A percentile compares a stretch with the other conserved stretches of the same genome.
These are phyloP conservation scores for Scaeva pyrastri DNA, from an alignment of 2,888 invertebrate genomes.

Conservation along the genomic window DNA sequence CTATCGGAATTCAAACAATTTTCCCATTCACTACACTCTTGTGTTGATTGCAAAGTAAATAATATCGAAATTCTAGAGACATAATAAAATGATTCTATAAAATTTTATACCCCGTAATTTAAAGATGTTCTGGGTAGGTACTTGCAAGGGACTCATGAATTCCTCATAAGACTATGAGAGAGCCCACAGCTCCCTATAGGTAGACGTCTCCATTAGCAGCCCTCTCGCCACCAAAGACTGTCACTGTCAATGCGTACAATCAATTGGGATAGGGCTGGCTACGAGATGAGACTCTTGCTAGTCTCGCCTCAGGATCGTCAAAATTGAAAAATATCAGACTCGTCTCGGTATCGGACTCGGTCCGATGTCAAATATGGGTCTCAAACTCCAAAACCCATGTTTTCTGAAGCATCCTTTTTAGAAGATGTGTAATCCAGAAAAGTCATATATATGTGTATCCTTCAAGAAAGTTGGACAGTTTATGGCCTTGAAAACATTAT, in stretches of 20 bases:
- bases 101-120: conserved; percentile 9
- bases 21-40: neutral
- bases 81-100: conserved; percentile 6
- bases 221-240: neutral
- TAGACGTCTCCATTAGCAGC: neutral
- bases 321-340: no score
- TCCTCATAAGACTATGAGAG: neutral
- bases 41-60: conserved; percentile 15
- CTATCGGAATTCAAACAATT: neutral
- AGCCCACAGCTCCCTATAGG: neutral
- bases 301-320: no score
- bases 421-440: no score
- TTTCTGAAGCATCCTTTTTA: no score
- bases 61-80: neutral
- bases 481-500: no score
- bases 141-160: neutral
- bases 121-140: neutral
- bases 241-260: conserved; percentile 16
- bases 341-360: no score
- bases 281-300: no score
- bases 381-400: no score
- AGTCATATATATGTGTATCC: no score
- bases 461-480: no score
- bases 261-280: neutral
- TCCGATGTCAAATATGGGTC: no score